These are phyloP conservation scores for Phataginus tetradactyla DNA, from an alignment of 2,797 vertebrate species.

Conservation along the genomic window DNA sequence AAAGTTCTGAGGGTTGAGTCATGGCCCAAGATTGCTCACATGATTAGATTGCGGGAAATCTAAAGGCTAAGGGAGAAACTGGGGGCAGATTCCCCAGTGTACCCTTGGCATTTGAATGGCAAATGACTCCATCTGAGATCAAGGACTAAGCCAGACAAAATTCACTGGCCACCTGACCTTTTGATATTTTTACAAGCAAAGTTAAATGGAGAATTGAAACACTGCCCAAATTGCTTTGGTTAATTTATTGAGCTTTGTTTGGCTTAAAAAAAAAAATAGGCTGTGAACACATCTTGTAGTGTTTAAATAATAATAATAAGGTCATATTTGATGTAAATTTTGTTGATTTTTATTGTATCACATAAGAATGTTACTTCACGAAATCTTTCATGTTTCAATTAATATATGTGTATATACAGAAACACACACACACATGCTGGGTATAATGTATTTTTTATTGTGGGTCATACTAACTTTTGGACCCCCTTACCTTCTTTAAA, in stretches of 20 bases:
- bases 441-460: background rate
- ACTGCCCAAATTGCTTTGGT: conserved; percentile 17
- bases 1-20: background rate
- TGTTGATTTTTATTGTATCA: background rate
- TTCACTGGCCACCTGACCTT: background rate
- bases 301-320: conserved; percentile 28
- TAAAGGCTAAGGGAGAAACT: conserved; percentile 34
- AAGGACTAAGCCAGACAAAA: background rate
- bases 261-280: background rate
- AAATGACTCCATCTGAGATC: conserved; percentile 27
- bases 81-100: background rate
- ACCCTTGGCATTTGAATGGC: background rate
- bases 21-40: background rate
- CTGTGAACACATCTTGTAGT: background rate
- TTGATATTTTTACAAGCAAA: conserved; percentile 42
- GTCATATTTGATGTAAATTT: conserved; percentile 5
- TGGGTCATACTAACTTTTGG: background rate
- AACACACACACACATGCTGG: background rate
- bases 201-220: conserved; percentile 42
- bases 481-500: background rate
- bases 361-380: background rate
- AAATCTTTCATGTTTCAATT: background rate
- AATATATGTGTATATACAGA: background rate
- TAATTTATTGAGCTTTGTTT: conserved; percentile 26
- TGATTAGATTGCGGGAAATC: conserved; percentile 55